Base-by-base conservation (phyloP, 1,140 invertebrate genomes). In the Scaptodrosophila lebanonensis region DNA sequence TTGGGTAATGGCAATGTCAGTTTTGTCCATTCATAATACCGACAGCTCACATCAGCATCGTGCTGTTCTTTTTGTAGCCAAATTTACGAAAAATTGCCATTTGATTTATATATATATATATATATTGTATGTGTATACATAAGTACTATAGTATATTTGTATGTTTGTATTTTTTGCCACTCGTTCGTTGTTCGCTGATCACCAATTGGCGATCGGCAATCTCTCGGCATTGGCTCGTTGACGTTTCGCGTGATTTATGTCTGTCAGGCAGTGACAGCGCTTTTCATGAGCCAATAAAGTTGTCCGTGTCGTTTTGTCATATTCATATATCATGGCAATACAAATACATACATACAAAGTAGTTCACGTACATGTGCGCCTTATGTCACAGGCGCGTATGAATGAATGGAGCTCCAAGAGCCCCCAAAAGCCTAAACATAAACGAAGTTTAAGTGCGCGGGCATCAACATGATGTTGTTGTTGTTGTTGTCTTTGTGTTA, bases 271-370 rank as follows among this genome's bases (percentile, higher is more conserved):
- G 75, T 83, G 75, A 82, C 75, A 82, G 75, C 76, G 75, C 76
- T 82, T 82, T 82, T 82, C 75, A 83, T 82, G 75, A 82, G 75
- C 75, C 76, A 82, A 82, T 82, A 82, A 82, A 82, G 75, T 82
- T 82, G 75, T 82, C 75, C 66, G 70, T 83, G 75, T 75, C 76
- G 75, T 76, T 82, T 75, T 83, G 75, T 79, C 75, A 79, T 79
- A 82, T 83, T 75, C 76, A 82, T 83, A 82, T 83, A 82, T 82
- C 75, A 82, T 73, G 58, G 60, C 73, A 66, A 67, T 68, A 43
- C 38, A 20, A 8, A 25, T 63, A 70, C 66, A 71, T 62, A 67
- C 69, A 66, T n/a, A n/a, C n/a, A n/a, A n/a, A n/a, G n/a, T n/a
- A n/a, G n/a, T n/a, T n/a, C n/a, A n/a, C n/a, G n/a, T n/a, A n/a